Evolutionary conservation across 2,888 invertebrate genomes (phyloP), one percentile per base, ranked within the genome.

Genomic region (Cybosia mesomella): DNA sequence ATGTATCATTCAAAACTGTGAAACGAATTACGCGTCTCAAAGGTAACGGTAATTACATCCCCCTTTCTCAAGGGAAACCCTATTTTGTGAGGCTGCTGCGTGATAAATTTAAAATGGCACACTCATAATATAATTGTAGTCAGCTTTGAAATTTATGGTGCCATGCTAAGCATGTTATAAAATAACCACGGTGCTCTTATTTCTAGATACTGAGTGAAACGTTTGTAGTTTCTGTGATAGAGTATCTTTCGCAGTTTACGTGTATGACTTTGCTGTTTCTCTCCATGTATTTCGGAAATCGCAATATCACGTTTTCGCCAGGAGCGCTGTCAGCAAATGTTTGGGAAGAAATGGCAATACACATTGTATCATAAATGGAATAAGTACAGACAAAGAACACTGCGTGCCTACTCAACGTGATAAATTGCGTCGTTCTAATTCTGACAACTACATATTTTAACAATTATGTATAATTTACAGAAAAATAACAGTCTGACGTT

Each of bases 21-120:
- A 69, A 77, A 79, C 65, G 66, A 62, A 74, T 79, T 69, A 76
- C 57, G 34, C 21, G 22, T 61, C 64, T 70, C 66, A 70, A 70
- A 74, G 70, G 70, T 70, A 58, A 54, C 54, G 28, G 58, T 79
- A 79, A 78, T 78, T 79, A 69, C 66, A 24, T 43, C 28, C 53
- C 36, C 57, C 9, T 28, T 54, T 36, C 39, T 57, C 67, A 34
- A 57, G 57, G 57, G 57, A 43, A n/a, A 21, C 32, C 24, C 53
- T 28, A 54, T 61, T 67, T 67, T 49, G 67, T 49, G 43, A 57
- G 15, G 39, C 34, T 28, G 39, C 10, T 43, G 61, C 36, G 43
- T 43, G 32, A 13, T 9, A 43, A 43, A 66, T 66, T 66, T 55
- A 43, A 55, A 66, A 60, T 55, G 54, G 60, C 59, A 28, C 28